A percentile compares a stretch with the other conserved stretches of the same genome.
phyloP scores from a whole-genome alignment of 1,140 invertebrate species.

The Manduca sexta region DNA sequence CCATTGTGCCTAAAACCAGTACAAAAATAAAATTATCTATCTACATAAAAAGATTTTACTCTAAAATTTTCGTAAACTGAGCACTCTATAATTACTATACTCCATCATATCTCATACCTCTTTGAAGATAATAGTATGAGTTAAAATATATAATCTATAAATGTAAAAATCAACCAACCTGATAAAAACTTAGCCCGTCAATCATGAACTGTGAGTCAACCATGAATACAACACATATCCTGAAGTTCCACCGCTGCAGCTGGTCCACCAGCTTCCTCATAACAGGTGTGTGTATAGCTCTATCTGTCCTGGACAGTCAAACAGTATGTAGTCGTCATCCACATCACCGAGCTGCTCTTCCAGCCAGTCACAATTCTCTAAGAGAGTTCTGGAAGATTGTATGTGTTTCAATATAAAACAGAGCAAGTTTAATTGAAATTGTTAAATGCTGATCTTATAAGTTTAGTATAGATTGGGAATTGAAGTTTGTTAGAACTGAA shows the following conservation, averaged over 20 bases:
- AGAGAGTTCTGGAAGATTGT: constrained; percentile 80
- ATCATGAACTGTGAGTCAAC: constrained; percentile 98
- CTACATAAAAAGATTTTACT: too few relatives aligned
- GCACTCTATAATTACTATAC: too few relatives aligned
- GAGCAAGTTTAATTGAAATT: too few relatives aligned
- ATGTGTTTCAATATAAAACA: too few relatives aligned
- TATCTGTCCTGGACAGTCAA: constrained; percentile 99
- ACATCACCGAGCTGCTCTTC: constrained; percentile 85
- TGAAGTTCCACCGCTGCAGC: constrained; percentile 92
- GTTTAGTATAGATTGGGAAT: too few relatives aligned
- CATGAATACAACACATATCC: constrained; percentile 93
- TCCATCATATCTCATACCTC: too few relatives aligned
- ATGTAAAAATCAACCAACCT: constrained; percentile 25
- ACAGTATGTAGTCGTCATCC: constrained; percentile 96
- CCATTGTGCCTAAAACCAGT: constrained; percentile 85
- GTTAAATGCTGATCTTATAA: too few relatives aligned
- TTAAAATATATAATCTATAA: too few relatives aligned
- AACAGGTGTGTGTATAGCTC: constrained; percentile 96
- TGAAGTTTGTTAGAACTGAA: too few relatives aligned
- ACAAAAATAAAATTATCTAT: too few relatives aligned
- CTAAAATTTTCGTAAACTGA: too few relatives aligned
- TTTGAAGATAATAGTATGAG: too few relatives aligned
- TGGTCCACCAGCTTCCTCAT: constrained; percentile 87
- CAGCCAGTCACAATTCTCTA: constrained; percentile 94
- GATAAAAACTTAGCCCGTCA: constrained; percentile 98